Base-by-base conservation (phyloP, 1,140 invertebrate species). In the Phthorimaea operculella region DNA sequence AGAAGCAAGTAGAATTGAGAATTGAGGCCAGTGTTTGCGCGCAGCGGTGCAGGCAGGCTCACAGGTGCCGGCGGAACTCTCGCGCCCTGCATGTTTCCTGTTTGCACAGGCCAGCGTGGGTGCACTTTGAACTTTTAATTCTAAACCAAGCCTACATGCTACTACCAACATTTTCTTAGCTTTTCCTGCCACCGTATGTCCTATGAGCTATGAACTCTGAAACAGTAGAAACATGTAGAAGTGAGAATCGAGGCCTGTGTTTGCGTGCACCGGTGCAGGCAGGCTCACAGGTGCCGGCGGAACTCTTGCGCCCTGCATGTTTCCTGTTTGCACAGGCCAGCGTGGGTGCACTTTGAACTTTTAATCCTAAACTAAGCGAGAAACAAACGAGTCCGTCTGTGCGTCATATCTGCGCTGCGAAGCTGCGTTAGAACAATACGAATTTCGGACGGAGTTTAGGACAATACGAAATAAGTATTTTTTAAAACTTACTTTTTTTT, bases 61-160 rank as follows among this genome's bases (percentile, higher is more conserved):
- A 77, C 74, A 79, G 72, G 78, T 77, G 75, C 78, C 78, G 79
- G 49, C 57, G 57, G 57, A 63, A 55, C 61, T 66, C 61, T 66
- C 62, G 56, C 55, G 61, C 62, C 74, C 64, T 39, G n/a, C n/a
- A n/a, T n/a, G 3, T 39, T 39, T 6, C 21, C 21, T 75, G 66
- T 80, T 72, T 76, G 67, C 59, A 61, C 59, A 62, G 55, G 52
- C 60, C 71, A 69, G 63, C 63, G 64, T 64, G 61, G 58, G 63
- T 64, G 57, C 52, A 58, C 62, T 58, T 64, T 66, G 62, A 70
- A 67, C 61, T 70, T 63, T 39, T 39, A 39, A 39, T 2, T 9
- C 36, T 39, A n/a, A 12, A 39, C 2, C 21, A 28, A 28, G 21
- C 21, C 21, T 28, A 28, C 21, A 28, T 28, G 6, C 21, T 6